A percentile compares a stretch with the other conserved stretches of the same genome.
Evolutionary conservation across 2,797 vertebrate genomes (phyloP).

Genomic region (Silurus lanzhouensis): DNA sequence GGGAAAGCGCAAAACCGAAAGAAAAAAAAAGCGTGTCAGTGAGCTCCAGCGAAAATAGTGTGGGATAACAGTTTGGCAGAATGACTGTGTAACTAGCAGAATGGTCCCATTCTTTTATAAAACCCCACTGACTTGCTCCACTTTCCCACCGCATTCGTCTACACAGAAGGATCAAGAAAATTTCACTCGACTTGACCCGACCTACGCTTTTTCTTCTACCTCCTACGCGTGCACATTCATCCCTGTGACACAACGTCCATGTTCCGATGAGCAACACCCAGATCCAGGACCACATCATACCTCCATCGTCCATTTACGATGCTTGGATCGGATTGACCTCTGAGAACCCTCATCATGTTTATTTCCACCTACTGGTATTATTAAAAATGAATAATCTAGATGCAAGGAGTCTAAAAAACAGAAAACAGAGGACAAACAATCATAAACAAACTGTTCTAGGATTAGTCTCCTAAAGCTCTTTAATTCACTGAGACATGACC

Average conservation of each 20-base stretch:
- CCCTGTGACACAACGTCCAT: slow-evolving; percentile 26
- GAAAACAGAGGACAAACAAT: slow-evolving; percentile 20
- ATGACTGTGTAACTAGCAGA: slow-evolving; percentile 14
- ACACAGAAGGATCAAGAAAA: background rate
- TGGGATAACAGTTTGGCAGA: slow-evolving; percentile 5
- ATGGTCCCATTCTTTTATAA: background rate
- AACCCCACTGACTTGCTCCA: slow-evolving; percentile 14
- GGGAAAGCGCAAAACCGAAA: background rate
- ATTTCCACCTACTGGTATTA: slow-evolving; percentile 36
- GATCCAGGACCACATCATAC: background rate
- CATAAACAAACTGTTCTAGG: slow-evolving; percentile 27
- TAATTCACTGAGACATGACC: slow-evolving; percentile 28
- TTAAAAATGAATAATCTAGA: slow-evolving; percentile 14
- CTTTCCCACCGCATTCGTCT: background rate
- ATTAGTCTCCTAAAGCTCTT: slow-evolving; percentile 21
- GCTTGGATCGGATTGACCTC: background rate
- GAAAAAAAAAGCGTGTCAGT: slow-evolving; percentile 1
- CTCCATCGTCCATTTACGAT: background rate
- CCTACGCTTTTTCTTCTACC: slow-evolving; percentile 17
- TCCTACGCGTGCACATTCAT: slow-evolving; percentile 39
- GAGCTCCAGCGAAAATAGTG: slow-evolving; percentile 18
- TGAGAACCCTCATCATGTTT: slow-evolving; percentile 3
- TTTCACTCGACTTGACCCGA: slow-evolving; percentile 6
- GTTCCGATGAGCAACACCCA: slow-evolving; percentile 30
- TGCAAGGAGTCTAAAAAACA: background rate